These are phyloP conservation scores for Hymenopus coronatus DNA, from an alignment of 2,888 invertebrate genomes.

Conservation along the genomic window DNA sequence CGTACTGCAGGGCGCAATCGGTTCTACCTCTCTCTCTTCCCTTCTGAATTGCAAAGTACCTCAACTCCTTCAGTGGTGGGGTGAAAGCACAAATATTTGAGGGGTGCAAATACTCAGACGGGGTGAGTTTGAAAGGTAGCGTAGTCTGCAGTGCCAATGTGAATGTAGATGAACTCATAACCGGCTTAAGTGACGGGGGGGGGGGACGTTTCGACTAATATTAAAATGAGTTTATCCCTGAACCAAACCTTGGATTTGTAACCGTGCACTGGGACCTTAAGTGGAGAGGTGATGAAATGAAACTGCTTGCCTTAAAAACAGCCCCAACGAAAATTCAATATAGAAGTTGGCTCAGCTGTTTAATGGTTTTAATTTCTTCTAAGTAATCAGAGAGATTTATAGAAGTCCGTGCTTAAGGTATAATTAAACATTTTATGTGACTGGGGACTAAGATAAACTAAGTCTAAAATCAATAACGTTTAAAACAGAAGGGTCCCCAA, in stretches of 20 bases:
- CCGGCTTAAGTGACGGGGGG: neutral
- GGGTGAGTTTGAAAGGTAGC: neutral
- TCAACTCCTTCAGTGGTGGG: slow-evolving; percentile 22
- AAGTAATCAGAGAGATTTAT: neutral
- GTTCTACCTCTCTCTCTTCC: neutral
- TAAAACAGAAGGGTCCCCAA: no score
- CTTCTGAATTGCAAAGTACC: slow-evolving; percentile 32
- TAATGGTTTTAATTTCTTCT: neutral
- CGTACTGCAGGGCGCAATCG: neutral
- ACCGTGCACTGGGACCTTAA: neutral
- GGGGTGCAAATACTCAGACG: slow-evolving; percentile 17
- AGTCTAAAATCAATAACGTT: no score
- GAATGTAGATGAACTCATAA: slow-evolving; percentile 12
- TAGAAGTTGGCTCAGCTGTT: neutral
- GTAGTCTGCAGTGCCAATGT: neutral
- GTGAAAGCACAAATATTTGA: slow-evolving; percentile 36
- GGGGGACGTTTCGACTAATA: neutral
- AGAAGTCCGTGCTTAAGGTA: neutral
- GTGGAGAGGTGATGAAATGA: neutral
- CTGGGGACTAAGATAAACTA: no score
- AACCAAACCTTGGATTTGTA: neutral
- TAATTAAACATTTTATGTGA: neutral
- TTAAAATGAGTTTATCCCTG: neutral
- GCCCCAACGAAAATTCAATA: neutral
- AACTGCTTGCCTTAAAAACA: neutral